Evolutionary conservation across 2,113 vertebrate genomes (phyloP).

Genomic region (Choloepus hoffmanni): DNA sequence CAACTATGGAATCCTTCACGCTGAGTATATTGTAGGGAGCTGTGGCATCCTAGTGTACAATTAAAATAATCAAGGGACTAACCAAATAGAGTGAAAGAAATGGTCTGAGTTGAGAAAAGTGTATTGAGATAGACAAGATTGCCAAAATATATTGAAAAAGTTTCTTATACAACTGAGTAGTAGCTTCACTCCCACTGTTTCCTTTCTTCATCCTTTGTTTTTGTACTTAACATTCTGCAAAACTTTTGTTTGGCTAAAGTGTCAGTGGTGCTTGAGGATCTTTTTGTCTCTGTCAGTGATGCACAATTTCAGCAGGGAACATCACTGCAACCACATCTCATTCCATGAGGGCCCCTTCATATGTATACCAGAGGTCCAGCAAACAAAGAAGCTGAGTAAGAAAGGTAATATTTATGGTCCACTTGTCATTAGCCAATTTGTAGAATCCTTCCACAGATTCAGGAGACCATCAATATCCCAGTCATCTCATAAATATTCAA

Average conservation of each 20-base stretch:
- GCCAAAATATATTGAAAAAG: conserved; percentile 47
- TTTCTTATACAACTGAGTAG: neutral
- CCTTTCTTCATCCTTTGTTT: conserved; percentile 59
- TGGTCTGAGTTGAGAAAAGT: conserved; percentile 30
- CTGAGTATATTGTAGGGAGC: neutral
- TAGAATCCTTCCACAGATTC: conserved; percentile 43
- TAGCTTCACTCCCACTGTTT: conserved; percentile 13
- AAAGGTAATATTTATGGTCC: conserved; percentile 54
- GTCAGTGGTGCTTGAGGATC: conserved; percentile 33
- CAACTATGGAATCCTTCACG: neutral
- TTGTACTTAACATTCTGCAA: neutral
- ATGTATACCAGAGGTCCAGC: neutral
- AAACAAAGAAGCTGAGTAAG: conserved; percentile 8
- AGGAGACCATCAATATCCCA: conserved; percentile 13
- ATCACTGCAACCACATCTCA: neutral
- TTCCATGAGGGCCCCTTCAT: neutral
- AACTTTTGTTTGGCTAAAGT: conserved; percentile 42
- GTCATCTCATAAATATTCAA: conserved; percentile 58
- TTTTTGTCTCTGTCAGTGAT: neutral
- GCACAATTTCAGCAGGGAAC: conserved; percentile 60
- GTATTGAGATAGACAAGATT: conserved; percentile 55
- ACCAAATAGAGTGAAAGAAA: conserved; percentile 3
- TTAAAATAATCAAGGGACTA: conserved; percentile 24
- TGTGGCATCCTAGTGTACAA: neutral
- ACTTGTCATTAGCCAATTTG: conserved; percentile 11